Evolutionary conservation across 2,888 invertebrate species (phyloP).

Genomic region (Eucriotettix oculatus): DNA sequence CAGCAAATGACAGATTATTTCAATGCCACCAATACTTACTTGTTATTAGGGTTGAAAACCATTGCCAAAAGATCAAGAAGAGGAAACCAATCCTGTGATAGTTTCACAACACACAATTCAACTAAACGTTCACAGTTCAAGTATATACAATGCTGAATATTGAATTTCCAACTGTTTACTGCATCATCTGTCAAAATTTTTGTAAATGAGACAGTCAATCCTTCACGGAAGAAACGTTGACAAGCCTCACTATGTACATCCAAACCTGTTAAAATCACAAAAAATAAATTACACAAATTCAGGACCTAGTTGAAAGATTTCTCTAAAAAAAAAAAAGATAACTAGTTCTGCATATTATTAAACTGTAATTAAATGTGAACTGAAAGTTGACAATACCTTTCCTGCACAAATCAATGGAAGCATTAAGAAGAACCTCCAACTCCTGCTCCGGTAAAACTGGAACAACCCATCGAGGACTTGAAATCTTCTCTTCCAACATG

Average conservation of each 20-base stretch:
- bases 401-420: conserved; percentile 71
- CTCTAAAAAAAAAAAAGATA: no score
- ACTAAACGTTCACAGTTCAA: conserved; percentile 85
- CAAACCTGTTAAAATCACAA: conserved; percentile 36
- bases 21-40: conserved; percentile 37
- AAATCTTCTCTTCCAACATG: conserved; percentile 88
- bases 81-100: conserved; percentile 80
- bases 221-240: conserved; percentile 88
- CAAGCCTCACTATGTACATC: conserved; percentile 80
- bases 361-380: no score
- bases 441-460: conserved; percentile 94
- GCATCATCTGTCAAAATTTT: conserved; percentile 96
- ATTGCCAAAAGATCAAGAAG: conserved; percentile 81
- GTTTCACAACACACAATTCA: conserved; percentile 81
- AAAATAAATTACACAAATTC: no score
- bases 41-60: conserved; percentile 89
- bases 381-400: conserved; percentile 39
- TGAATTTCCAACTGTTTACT: conserved; percentile 92
- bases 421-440: conserved; percentile 76
- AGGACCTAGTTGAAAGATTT: no score
- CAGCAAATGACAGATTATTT: no score
- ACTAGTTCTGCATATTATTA: no score
- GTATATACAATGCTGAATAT: conserved; percentile 89
- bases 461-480: conserved; percentile 90
- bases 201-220: conserved; percentile 83